A percentile compares a stretch with the other conserved stretches of the same genome.
Conservation (phyloP, 2,888 invertebrate genomes). For the Oligia fasciuncula region DNA sequence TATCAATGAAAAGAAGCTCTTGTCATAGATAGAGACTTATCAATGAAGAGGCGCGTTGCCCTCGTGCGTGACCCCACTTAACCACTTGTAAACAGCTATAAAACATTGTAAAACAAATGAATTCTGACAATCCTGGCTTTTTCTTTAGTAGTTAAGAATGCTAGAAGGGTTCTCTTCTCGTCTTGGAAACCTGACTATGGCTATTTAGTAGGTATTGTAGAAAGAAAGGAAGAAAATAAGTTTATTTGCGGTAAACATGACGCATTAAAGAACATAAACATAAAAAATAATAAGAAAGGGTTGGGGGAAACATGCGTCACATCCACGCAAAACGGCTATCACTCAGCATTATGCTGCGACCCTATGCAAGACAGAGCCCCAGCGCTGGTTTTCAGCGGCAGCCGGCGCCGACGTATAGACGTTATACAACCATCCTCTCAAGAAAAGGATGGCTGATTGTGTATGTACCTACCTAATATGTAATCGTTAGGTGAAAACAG, state of each 20-base stretch:
- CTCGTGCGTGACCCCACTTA: slow-evolving; percentile 20
- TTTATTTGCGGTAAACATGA: too few relatives aligned
- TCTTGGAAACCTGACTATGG: background rate
- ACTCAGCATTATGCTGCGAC: too few relatives aligned
- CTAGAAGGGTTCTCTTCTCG: background rate
- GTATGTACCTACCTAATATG: too few relatives aligned
- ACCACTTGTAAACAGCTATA: slow-evolving; percentile 15
- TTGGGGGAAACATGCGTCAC: too few relatives aligned
- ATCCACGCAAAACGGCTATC: too few relatives aligned
- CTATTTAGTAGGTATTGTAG: background rate
- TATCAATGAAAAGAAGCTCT: slow-evolving; percentile 17
- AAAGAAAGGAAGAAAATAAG: too few relatives aligned
- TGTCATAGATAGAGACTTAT: slow-evolving; percentile 12
- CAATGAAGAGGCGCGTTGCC: slow-evolving; percentile 35
- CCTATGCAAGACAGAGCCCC: too few relatives aligned
- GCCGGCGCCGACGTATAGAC: too few relatives aligned
- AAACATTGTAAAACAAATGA: slow-evolving; percentile 2
- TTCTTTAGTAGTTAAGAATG: background rate
- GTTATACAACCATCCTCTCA: background rate
- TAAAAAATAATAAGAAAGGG: too few relatives aligned
- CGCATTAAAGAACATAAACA: too few relatives aligned
- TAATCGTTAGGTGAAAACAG: background rate
- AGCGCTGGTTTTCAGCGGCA: too few relatives aligned
- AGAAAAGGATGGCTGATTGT: too few relatives aligned
- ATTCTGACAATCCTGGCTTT: background rate